A percentile compares a stretch with the other conserved stretches of the same genome.
Evolutionary conservation across 2,113 vertebrate genomes (phyloP).

Genomic region (Nerophis ophidion): DNA sequence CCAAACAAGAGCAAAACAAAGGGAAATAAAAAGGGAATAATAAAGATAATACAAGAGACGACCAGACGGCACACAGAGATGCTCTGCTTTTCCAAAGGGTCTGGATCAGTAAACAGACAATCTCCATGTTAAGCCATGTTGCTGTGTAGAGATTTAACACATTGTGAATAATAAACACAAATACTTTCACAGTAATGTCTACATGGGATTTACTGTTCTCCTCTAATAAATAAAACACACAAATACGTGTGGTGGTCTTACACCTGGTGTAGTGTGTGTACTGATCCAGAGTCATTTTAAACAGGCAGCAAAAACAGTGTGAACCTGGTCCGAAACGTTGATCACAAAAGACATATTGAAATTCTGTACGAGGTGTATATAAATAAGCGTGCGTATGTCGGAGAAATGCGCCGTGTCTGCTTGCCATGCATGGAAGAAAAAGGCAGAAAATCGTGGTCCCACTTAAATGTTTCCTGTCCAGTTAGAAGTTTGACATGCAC

Average conservation of each 20-base stretch:
- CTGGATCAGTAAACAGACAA: constrained; percentile 40
- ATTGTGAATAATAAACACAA: no score
- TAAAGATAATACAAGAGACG: constrained; percentile 49
- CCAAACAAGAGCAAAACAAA: constrained; percentile 71
- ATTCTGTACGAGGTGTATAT: constrained; percentile 39
- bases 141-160: no score
- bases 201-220: no score
- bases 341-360: constrained; percentile 48
- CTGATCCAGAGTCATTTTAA: constrained; percentile 57
- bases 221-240: no score
- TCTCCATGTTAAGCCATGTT: neutral
- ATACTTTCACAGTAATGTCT: neutral
- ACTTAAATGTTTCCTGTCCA: constrained; percentile 17
- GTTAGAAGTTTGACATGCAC: constrained; percentile 35
- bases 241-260: no score
- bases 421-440: constrained; percentile 47
- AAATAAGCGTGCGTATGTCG: constrained; percentile 48
- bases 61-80: constrained; percentile 51
- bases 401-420: constrained; percentile 32
- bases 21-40: constrained; percentile 56
- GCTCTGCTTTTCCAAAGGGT: constrained; percentile 56
- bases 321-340: constrained; percentile 53
- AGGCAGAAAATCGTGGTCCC: constrained; percentile 31
- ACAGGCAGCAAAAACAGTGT: constrained; percentile 32
- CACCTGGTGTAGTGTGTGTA: neutral